A percentile compares a stretch with the other conserved stretches of the same genome.
phyloP scores from a whole-genome alignment of 2,888 invertebrate species.

The Carcina quercana region DNA sequence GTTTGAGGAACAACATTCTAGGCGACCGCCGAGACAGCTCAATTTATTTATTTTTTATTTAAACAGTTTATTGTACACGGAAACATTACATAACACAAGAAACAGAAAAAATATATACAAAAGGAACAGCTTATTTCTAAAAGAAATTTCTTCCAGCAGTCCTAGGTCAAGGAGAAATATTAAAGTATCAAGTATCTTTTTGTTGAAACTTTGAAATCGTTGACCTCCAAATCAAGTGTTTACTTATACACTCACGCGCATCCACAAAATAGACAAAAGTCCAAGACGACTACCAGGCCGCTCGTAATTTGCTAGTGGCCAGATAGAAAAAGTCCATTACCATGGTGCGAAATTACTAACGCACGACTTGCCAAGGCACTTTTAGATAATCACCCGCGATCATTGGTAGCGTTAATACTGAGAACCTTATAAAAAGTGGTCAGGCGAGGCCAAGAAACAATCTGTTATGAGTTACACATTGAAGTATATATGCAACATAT shows the following conservation, averaged over 20 bases:
- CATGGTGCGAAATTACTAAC: conserved; percentile 25
- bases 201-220: conserved; percentile 37
- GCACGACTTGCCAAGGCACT: conserved; percentile 24
- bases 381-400: conserved; percentile 32
- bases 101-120: no score
- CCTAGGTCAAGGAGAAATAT: no score
- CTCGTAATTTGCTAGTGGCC: conserved; percentile 7
- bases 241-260: no score
- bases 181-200: conserved; percentile 29
- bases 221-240: conserved; percentile 49
- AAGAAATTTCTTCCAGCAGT: no score
- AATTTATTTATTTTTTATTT: no score
- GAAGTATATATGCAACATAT: no score
- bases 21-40: conserved; percentile 28
- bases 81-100: no score
- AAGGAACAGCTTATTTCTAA: no score
- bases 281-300: conserved; percentile 2
- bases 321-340: conserved; percentile 13
- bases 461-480: conserved; percentile 22
- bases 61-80: no score
- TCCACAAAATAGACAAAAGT: conserved; percentile 2
- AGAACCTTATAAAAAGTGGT: conserved; percentile 39
- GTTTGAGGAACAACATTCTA: conserved; percentile 45
- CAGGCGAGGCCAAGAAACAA: conserved; percentile 30
- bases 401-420: conserved; percentile 35